These are phyloP conservation scores for Distichodus sexfasciatus DNA, from an alignment of 2,797 vertebrate species.

Conservation along the genomic window DNA sequence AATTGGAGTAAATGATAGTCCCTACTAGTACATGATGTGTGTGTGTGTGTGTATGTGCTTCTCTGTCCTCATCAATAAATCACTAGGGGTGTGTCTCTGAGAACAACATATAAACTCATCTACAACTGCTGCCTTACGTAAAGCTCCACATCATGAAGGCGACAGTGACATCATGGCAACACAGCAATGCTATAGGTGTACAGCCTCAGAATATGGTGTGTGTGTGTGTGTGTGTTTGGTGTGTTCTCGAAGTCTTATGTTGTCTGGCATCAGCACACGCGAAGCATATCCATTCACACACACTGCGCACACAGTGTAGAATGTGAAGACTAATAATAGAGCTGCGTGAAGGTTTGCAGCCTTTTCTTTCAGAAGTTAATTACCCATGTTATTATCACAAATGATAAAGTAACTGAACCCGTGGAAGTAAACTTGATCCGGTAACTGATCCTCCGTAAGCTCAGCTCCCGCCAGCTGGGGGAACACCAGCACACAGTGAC, in stretches of 20 bases:
- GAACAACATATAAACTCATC: constrained; percentile 70
- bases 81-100: constrained; percentile 71
- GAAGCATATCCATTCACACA: too few species aligned
- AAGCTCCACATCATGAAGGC: constrained; percentile 62
- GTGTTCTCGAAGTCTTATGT: neutral
- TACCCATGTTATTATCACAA: too few species aligned
- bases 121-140: constrained; percentile 75
- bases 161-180: constrained; percentile 6
- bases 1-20: neutral
- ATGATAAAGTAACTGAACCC: too few species aligned
- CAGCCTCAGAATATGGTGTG: neutral
- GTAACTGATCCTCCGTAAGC: too few species aligned
- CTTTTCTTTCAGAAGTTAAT: too few species aligned
- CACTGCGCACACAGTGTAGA: too few species aligned
- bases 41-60: constrained; percentile 52
- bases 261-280: neutral
- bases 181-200: neutral
- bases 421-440: too few species aligned
- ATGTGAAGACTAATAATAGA: too few species aligned
- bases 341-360: too few species aligned
- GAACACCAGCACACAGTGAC: too few species aligned
- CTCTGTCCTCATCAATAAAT: constrained; percentile 73
- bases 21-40: constrained; percentile 24
- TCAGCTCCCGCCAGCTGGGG: too few species aligned
- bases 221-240: neutral